Conservation (phyloP, 2,113 vertebrate species). For the Acrocephalus arundinaceus region DNA sequence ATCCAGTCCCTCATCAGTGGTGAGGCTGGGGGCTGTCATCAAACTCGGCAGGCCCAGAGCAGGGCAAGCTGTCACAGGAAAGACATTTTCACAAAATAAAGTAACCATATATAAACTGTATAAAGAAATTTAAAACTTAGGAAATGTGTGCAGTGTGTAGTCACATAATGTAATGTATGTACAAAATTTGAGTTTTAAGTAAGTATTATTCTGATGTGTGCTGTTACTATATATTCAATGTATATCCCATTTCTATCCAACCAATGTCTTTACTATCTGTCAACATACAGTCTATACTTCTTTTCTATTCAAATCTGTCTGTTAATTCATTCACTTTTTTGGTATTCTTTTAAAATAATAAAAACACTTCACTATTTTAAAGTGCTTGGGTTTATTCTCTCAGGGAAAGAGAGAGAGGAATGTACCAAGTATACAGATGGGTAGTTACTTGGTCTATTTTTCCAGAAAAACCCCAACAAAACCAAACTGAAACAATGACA, state of each 20-base stretch:
- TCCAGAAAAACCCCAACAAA: neutral
- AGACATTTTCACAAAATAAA: too few species aligned
- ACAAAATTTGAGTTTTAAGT: neutral
- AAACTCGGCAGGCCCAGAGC: rapidly evolving
- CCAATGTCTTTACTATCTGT: neutral
- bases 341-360: neutral
- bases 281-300: neutral
- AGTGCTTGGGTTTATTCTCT: neutral
- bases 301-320: neutral
- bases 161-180: rapidly evolving
- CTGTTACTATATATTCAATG: neutral
- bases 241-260: neutral
- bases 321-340: neutral
- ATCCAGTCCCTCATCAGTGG: neutral
- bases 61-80: rapidly evolving
- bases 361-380: neutral
- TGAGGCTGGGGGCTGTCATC: neutral
- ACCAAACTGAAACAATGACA: neutral
- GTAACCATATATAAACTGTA: rapidly evolving
- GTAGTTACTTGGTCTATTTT: neutral
- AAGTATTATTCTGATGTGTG: neutral
- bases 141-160: too few species aligned
- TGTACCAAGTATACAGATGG: neutral
- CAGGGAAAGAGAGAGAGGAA: neutral
- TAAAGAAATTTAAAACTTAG: neutral